Evolutionary conservation across 2,797 vertebrate species (phyloP), one percentile per base, ranked within the genome.

Genomic region (Danio choprae): DNA sequence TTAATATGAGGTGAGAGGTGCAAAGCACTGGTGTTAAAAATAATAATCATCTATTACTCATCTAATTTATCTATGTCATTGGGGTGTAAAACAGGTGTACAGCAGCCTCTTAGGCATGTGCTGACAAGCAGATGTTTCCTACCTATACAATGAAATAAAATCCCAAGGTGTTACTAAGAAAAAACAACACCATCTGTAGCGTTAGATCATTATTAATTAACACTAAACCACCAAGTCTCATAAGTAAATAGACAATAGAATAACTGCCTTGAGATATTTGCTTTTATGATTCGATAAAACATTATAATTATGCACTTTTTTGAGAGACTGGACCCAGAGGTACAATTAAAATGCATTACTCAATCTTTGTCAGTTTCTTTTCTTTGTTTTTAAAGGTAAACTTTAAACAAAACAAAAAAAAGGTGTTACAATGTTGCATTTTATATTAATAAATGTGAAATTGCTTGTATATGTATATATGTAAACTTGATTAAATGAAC

Each of bases 61-160:
- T 88, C 84, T 87, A 89, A 87, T 90, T 86, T 84, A 86, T 41
- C 40, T 81, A 84, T 79, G 74, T 50, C 91, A 86, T 87, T n/a
- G 43, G 82, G 81, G 89, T 82, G 1, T 44, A 18, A 6, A 3
- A 40, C 58, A 67, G 86, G 74, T 86, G 77, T 76, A 55, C 15
- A 20, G 43, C 48, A 82, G 73, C 53, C 69, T 63, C 71, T 73
- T 78, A 87, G 88, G 88, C 92, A 87, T 89, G 93, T 82, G 85
- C 86, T 82, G 88, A 89, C 94, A 92, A 83, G 93, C 81, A 90
- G 86, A 67, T 88, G 88, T 92, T 91, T 92, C 81, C 84, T 38
- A 80, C 64, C 77, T 71, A 88, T 77, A n/a, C 84, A 84, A 87
- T 86, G 83, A 90, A 86, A 89, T 85, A 82, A 82, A 79, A n/a